Percentiles rank a stretch among this genome's conserved stretches.
These are phyloP conservation scores for Xanthorhoe designata DNA, from an alignment of 2,888 invertebrate species.

Conservation along the genomic window DNA sequence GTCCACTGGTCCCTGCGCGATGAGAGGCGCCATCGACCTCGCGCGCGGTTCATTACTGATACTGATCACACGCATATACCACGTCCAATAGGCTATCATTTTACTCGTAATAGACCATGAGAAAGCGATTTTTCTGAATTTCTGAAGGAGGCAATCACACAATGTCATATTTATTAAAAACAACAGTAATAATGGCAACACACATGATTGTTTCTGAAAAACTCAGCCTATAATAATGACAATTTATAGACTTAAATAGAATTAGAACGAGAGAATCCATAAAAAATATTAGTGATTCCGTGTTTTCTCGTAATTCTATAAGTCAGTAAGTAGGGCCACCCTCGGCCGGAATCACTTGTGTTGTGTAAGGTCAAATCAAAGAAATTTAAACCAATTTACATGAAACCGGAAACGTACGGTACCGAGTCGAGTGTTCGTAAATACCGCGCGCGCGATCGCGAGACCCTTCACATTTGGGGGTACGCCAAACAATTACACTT, in stretches of 20 bases:
- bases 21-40: slow-evolving; percentile 9
- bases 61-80: neutral
- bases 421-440: slow-evolving; percentile 14
- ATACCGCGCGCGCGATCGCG: slow-evolving; percentile 22
- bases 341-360: slow-evolving; percentile 8
- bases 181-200: neutral
- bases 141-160: neutral
- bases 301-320: neutral
- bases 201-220: neutral
- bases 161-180: neutral
- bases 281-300: slow-evolving; percentile 9
- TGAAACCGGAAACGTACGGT: slow-evolving; percentile 26
- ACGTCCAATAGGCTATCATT: slow-evolving; percentile 1
- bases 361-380: slow-evolving; percentile 15
- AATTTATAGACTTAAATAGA: slow-evolving; percentile 2
- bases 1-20: slow-evolving; percentile 32
- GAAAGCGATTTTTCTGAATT: neutral
- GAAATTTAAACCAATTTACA: slow-evolving; percentile 18
- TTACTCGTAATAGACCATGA: neutral
- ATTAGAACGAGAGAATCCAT: slow-evolving; percentile 7
- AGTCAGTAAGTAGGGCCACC: slow-evolving; percentile 21
- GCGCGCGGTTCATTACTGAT: slow-evolving; percentile 1
- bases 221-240: neutral
- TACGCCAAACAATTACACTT: slow-evolving; percentile 18
- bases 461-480: slow-evolving; percentile 26